Percentiles rank a stretch among this genome's conserved stretches.
Conservation (phyloP, 2,797 vertebrate species). For the Synaphobranchus kaupii region DNA sequence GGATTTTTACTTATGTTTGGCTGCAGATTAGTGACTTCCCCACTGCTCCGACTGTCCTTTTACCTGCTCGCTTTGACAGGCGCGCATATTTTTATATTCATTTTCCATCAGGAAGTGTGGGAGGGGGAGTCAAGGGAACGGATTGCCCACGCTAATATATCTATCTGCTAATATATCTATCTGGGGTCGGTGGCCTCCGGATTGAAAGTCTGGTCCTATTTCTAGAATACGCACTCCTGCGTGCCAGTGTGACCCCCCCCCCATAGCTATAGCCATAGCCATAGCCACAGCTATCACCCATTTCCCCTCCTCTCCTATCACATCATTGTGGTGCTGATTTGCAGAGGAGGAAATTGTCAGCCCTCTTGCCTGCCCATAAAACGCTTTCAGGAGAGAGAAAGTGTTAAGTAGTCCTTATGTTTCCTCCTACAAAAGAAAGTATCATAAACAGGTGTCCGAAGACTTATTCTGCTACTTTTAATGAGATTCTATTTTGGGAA, state of each 20-base stretch:
- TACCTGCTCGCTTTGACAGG: constrained; percentile 67
- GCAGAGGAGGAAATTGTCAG: constrained; percentile 63
- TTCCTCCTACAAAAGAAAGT: constrained; percentile 50
- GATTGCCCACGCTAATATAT: constrained; percentile 55
- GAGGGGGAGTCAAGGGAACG: constrained; percentile 41
- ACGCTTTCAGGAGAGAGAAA: constrained; percentile 49
- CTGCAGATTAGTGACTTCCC: constrained; percentile 68
- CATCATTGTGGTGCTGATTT: constrained; percentile 49
- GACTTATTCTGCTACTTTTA: constrained; percentile 55
- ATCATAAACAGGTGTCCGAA: constrained; percentile 59
- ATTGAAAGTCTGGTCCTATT: neutral
- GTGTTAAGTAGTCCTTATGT: constrained; percentile 57
- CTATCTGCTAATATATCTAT: constrained; percentile 52
- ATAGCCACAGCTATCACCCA: neutral
- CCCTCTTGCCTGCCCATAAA: constrained; percentile 52
- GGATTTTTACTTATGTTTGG: constrained; percentile 75
- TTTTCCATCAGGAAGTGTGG: constrained; percentile 57
- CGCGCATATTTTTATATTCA: constrained; percentile 31
- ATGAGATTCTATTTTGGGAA: constrained; percentile 62
- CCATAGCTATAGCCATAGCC: neutral
- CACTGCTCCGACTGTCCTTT: constrained; percentile 60
- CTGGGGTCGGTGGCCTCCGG: constrained; percentile 8
- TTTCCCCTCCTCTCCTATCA: constrained; percentile 45
- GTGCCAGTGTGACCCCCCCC: constrained; percentile 52
- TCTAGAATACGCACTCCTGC: constrained; percentile 58